Conservation (phyloP, 2,888 invertebrate species). For the Drosophila putrida region DNA sequence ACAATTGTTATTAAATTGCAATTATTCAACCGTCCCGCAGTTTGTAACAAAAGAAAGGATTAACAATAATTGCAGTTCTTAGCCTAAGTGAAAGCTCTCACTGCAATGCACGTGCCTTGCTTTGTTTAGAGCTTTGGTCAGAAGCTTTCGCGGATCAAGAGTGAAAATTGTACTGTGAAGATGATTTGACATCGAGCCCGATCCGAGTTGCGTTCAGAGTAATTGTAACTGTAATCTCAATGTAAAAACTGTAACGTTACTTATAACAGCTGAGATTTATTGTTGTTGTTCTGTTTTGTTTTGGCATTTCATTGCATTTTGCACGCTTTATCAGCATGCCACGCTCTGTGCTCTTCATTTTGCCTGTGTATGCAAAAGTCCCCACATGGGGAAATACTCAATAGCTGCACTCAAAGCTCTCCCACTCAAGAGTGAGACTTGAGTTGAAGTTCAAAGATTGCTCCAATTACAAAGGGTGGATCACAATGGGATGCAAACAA, state of each 20-base stretch:
- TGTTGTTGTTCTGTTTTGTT: slow-evolving; percentile 15
- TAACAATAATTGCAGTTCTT: neutral
- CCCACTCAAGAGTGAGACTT: slow-evolving; percentile 13
- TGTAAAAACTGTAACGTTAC: slow-evolving; percentile 14
- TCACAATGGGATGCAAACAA: slow-evolving; percentile 2
- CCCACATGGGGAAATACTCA: slow-evolving; percentile 19
- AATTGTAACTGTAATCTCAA: slow-evolving; percentile 44
- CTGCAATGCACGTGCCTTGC: slow-evolving; percentile 16
- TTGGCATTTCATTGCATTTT: slow-evolving; percentile 38
- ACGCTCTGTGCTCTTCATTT: slow-evolving; percentile 29
- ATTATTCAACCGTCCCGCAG: neutral
- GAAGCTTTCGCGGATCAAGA: slow-evolving; percentile 35
- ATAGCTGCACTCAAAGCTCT: slow-evolving; percentile 22
- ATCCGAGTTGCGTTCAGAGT: slow-evolving; percentile 35
- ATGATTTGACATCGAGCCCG: slow-evolving; percentile 8
- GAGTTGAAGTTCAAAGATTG: slow-evolving; percentile 27
- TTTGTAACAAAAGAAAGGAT: neutral
- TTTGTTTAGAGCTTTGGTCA: slow-evolving; percentile 24
- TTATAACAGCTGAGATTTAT: slow-evolving; percentile 34
- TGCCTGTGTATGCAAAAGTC: slow-evolving; percentile 51
- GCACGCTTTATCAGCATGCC: slow-evolving; percentile 50
- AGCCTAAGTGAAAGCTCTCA: slow-evolving; percentile 1
- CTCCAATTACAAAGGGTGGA: slow-evolving; percentile 7
- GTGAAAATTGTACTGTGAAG: slow-evolving; percentile 51
- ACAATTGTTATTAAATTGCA: neutral